Evolutionary conservation across 2,888 invertebrate species (phyloP), one percentile per base, ranked within the genome.

Genomic region (Halocaridina rubra): DNA sequence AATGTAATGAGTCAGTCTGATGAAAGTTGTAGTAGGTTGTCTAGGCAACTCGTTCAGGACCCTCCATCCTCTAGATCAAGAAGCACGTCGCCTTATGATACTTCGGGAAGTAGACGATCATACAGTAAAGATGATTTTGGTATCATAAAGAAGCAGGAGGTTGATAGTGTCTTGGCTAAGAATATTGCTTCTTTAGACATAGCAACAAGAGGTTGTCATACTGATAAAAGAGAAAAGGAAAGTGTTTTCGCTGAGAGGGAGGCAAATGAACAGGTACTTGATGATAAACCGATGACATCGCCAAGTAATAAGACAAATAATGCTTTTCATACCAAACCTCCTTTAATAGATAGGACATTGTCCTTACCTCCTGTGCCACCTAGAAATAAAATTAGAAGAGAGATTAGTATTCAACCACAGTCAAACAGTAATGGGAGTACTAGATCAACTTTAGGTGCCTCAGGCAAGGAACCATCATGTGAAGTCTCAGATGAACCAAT

Each of bases 111-210:
- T n/a, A 27, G 79, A 27, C 46, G 84, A 13, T 84, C 84, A 13
- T 88, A 88, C 67, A 84, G 33, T 30, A 88, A 88, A 53, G 84
- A 80, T 24, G 87, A 87, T 76, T 87, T 87, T 78, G 81, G 80
- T 2, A 59, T 69, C 30, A 82, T 82, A 46, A 82, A 77, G 29
- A 75, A 72, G 33, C 76, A 82, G 27, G 84, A 86, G 10, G 82
- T 84, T 10, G 85, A 85, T 27, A 30, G 19, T 16, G 86, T 76
- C 8, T 67, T 87, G 10, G 76, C 79, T 27, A 87, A 80, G 32
- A 87, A 85, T 53, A 75, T 87, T 4, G 81, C 82, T 16, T 85
- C 80, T 3, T 46, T 87, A 33, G 82, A 87, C 64, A 30, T 64
- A n/a, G 61, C 80, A 19, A 69, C 29, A 24, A 82, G 69, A 19